phyloP scores from a whole-genome alignment of 1,140 invertebrate species.

The Tetraneura akinire region DNA sequence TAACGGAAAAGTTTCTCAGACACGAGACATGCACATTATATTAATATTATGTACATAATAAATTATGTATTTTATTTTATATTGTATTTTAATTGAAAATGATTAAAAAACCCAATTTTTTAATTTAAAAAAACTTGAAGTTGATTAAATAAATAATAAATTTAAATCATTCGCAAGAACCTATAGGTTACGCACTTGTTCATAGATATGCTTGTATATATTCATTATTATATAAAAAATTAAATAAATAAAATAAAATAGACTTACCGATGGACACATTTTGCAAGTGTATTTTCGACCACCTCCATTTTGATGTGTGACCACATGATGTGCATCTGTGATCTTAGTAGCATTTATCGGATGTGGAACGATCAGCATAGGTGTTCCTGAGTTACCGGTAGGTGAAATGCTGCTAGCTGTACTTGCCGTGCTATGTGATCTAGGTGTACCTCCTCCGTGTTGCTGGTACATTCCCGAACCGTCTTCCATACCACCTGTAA shows the following conservation, averaged over 20 bases:
- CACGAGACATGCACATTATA: too few species aligned
- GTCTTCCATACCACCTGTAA: conserved; percentile 53
- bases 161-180: too few species aligned
- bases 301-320: conserved; percentile 61
- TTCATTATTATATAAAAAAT: too few species aligned
- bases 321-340: conserved; percentile 63
- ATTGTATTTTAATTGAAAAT: too few species aligned
- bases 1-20: neutral
- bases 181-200: too few species aligned
- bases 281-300: conserved; percentile 92
- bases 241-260: too few species aligned
- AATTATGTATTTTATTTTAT: too few species aligned
- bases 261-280: conserved; percentile 95
- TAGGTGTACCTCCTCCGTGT: conserved; percentile 46
- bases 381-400: conserved; percentile 58
- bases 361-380: conserved; percentile 85
- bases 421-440: conserved; percentile 55
- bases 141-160: too few species aligned
- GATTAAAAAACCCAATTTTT: too few species aligned
- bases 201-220: too few species aligned
- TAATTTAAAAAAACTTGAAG: too few species aligned
- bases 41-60: too few species aligned
- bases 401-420: conserved; percentile 55
- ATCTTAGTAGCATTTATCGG: conserved; percentile 76
- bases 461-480: conserved; percentile 46